Evolutionary conservation across 2,888 invertebrate species (phyloP), one percentile per base, ranked within the genome.

Genomic region (Plusia festucae): DNA sequence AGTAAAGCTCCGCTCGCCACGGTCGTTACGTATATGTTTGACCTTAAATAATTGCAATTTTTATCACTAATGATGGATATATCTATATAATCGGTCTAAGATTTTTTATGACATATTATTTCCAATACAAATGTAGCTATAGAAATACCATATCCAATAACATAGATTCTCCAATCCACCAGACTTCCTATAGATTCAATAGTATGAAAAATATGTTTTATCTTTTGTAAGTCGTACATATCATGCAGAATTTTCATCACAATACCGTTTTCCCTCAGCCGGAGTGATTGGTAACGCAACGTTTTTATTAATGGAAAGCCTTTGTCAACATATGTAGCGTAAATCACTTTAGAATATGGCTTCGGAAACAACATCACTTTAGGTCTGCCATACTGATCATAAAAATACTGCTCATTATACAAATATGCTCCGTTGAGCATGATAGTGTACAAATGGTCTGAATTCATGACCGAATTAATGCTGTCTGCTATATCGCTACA

Each of bases 271-370:
- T 92, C 91, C 44, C 85, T 78, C 11, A 92, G 55, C 2, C 79
- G 71, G 0, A 91, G 68, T 1, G 84, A 70, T 3, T 78, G 68
- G 1, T 40, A 6, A 20, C 86, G 74, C 5, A 91, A 57, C 11
- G 71, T 76, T 0, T 83, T 60, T 0, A 66, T 6, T 34, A 87
- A 64, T 1, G 91, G 92, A 63, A 92, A 92, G 0, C 92, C 92
- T 71, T 91, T 92, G 56, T 89, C 86, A 6, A 89, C 73, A 46
- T 85, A 92, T 16, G 88, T 86, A 0, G 85, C 84, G 54, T 88
- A 91, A 3, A 90, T 81, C 1, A 88, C 61, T 59, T 88, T 89
- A 5, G 80, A 79, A 8, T 85, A 72, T 0, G 90, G 88, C 8
- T 76, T 71, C 0, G 64, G 24, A 40, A 90, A 82, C 1, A 53